Base-by-base conservation (phyloP, 2,113 vertebrate genomes). In the Eolophus roseicapilla region DNA sequence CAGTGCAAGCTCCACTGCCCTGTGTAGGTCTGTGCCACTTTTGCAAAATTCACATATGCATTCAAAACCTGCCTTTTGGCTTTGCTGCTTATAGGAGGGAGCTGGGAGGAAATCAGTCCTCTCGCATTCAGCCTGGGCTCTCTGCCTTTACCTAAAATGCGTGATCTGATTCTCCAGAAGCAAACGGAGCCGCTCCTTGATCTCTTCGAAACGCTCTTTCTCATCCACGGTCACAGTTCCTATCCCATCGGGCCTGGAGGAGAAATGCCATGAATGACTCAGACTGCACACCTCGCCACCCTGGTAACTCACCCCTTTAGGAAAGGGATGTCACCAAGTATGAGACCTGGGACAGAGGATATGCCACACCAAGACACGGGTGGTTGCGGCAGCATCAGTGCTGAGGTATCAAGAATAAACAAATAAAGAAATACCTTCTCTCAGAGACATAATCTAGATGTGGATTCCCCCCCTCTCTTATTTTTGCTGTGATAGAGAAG, bases 131-230 rank as follows among this genome's bases (percentile, higher is more conserved):
- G 79, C 68, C 83, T 76, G 86, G 80, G 86, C 52, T 85, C 70
- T 67, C 82, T 86, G 90, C 88, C 83, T 96, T 98, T 97, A 99
- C 99, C 99, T 99, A 98, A 99, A 99, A 98, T 99, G 99, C 41
- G 99, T 99, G 89, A 99, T 99, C 97, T 99, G 99, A 97, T 99
- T 99, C 97, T 99, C 99, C 95, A 99, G 96, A 82, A 99, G 98
- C 86, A 99, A 98, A 28, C 99, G 98, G 49, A 99, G 98, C 82
- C 99, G 97, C 93, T 99, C 99, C 97, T 99, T 99, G 98, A 99
- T 99, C 96, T 99, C 99, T 95, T 99, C 99, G 7, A 99, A 99
- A 88, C 98, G 99, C 74, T 99, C 99, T 83, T 99, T 99, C 97
- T 99, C 99, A 67, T 99, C 99, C n/a, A 99, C 97, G 0, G 99